These are phyloP conservation scores for Emmelina monodactyla DNA, from an alignment of 2,888 invertebrate genomes.

Conservation along the genomic window DNA sequence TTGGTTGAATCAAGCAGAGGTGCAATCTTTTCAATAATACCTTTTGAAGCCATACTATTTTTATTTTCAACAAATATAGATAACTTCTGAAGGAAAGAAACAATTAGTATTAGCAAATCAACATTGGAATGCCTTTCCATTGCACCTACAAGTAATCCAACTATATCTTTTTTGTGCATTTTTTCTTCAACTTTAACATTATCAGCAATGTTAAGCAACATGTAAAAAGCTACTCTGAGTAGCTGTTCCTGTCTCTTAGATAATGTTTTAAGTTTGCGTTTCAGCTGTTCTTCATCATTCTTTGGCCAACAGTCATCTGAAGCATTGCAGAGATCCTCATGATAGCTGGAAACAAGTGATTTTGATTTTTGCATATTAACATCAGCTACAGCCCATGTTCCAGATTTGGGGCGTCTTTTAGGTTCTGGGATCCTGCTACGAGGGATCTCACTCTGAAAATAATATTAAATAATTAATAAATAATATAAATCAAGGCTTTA, in stretches of 20 bases:
- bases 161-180: slow-evolving; percentile 93
- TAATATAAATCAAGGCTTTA: background rate
- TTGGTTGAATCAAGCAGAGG: slow-evolving; percentile 75
- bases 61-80: slow-evolving; percentile 95
- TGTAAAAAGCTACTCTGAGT: slow-evolving; percentile 88
- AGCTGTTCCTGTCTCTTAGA: slow-evolving; percentile 94
- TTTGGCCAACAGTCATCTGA: slow-evolving; percentile 54
- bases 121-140: slow-evolving; percentile 87
- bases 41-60: slow-evolving; percentile 85
- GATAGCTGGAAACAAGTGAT: slow-evolving; percentile 72
- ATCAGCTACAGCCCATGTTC: slow-evolving; percentile 71
- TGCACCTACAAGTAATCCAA: slow-evolving; percentile 85
- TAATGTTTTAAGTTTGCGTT: slow-evolving; percentile 78
- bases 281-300: slow-evolving; percentile 79
- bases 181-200: slow-evolving; percentile 96
- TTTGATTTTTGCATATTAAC: slow-evolving; percentile 65
- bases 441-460: slow-evolving; percentile 68
- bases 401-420: slow-evolving; percentile 78
- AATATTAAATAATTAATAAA: slow-evolving; percentile 8
- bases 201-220: slow-evolving; percentile 94
- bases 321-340: slow-evolving; percentile 68
- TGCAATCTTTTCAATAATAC: slow-evolving; percentile 84
- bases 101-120: slow-evolving; percentile 87
- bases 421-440: slow-evolving; percentile 76
- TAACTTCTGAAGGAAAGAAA: slow-evolving; percentile 94